Base-by-base conservation (phyloP, 2,888 invertebrate genomes). In the Ferrisia virgata region DNA sequence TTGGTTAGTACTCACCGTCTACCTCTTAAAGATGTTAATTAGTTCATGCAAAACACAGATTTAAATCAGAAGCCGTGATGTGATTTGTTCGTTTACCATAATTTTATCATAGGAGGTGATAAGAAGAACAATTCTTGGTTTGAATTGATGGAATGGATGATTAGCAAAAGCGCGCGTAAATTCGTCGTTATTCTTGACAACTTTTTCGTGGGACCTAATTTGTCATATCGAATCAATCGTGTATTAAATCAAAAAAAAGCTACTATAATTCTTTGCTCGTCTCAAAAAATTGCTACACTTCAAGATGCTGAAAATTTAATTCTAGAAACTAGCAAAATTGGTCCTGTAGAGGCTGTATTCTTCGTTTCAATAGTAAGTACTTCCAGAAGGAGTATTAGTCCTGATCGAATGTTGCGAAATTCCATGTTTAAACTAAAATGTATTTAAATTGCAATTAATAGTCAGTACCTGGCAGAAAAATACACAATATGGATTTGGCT, bases 71-170 rank as follows among this genome's bases (percentile, higher is more conserved):
- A n/a, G n/a, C n/a, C n/a, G n/a, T n/a, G n/a, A n/a, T n/a, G n/a
- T n/a, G n/a, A n/a, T n/a, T n/a, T n/a, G n/a, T n/a, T n/a, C n/a
- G n/a, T n/a, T n/a, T n/a, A n/a, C n/a, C n/a, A n/a, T n/a, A n/a
- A n/a, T n/a, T n/a, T n/a, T n/a, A n/a, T n/a, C 0, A 6, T 5
- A 53, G 53, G 53, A 2, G 15, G 64, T 79, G 72, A 78, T 28
- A 40, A 69, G 69, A 81, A 80, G 15, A 47, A 82, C 8, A 47
- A 36, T 3, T 83, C 69, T 40, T 86, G 85, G 85, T 53, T 85
- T 72, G 79, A 43, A n/a, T 47, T 85, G 11, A 33, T 85, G 18
- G 85, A 86, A 81, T 86, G 86, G 86, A 28, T 86, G 31, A 85
- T 81, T 2, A 40, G 53, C 40, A 76, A 85, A 76, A 85, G 86